Evolutionary conservation across 2,888 invertebrate genomes (phyloP), one percentile per base, ranked within the genome.

Genomic region (Drosophila tanythrix): DNA sequence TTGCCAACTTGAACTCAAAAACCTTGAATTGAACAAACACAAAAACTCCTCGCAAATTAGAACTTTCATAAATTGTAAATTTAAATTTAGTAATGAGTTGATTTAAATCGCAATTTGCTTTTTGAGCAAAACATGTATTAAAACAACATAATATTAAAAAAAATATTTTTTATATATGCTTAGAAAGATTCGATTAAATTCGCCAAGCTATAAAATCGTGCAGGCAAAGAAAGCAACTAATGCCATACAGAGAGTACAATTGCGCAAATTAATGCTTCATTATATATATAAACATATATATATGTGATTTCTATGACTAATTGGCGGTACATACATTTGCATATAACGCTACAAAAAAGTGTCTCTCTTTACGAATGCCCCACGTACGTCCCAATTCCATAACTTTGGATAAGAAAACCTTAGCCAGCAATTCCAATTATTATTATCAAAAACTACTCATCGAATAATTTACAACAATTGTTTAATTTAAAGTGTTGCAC

Each of bases 291-390:
- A 52, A 33, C 8, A 21, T 25, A 29, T 15, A 27, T 21, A 4
- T 18, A 36, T 29, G 29, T 21, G 13, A 53, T 50, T 38, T 31
- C 29, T 50, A 62, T 79, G 76, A 80, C 78, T 80, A 79, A 79
- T 80, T 63, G 27, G 18, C 7, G 48, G 27, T n/a, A 50, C 27
- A 38, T 36, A 58, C 35, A 36, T 31, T n/a, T 56, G 31, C 48
- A 18, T 43, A 52, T 48, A 61, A 50, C 25, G 55, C 43, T 15
- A 50, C 13, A 15, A 13, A 1, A 13, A 25, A 18, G 10, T 31
- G 21, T 40, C 7, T 50, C 27, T 50, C n/a, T n/a, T n/a, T 50
- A 43, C 56, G 57, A 72, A 55, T 21, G 3, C 8, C 18, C 29
- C 15, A 60, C 46, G 13, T 33, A 13, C 36, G 31, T 31, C n/a